A percentile compares a stretch with the other conserved stretches of the same genome.
Evolutionary conservation across 23 tunicate species (phyloP).

Genomic region (Corella eumyota): DNA sequence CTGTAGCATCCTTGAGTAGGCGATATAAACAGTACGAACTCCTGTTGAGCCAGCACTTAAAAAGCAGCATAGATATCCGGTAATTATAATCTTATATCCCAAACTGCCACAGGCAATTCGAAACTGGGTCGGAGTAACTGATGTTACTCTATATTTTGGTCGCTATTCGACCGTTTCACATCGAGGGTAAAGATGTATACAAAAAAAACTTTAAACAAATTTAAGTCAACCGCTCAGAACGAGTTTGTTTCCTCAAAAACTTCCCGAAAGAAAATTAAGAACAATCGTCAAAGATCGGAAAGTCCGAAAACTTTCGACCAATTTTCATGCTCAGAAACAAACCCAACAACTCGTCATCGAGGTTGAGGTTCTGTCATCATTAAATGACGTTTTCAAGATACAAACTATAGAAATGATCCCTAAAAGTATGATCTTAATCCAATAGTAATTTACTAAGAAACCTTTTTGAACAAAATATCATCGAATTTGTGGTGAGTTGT

Average conservation of each 20-base stretch:
- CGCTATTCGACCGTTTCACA: too few relatives aligned
- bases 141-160: too few relatives aligned
- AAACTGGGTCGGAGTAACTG: too few relatives aligned
- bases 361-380: conserved; percentile 23
- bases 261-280: not conserved
- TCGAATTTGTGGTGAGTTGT: conserved; percentile 16
- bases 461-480: not conserved
- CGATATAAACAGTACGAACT: too few relatives aligned
- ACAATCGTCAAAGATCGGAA: conserved; percentile 11
- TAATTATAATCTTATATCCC: too few relatives aligned
- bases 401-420: conserved; percentile 91
- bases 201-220: too few relatives aligned
- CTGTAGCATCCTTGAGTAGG: too few relatives aligned
- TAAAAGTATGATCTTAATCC: conserved; percentile 78
- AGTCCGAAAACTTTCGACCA: conserved; percentile 6
- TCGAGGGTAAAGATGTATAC: too few relatives aligned
- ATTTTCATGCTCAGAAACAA: conserved; percentile 39
- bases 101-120: too few relatives aligned
- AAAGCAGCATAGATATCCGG: too few relatives aligned
- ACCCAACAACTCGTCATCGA: conserved; percentile 43
- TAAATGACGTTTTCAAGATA: conserved; percentile 45
- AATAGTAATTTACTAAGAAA: not conserved
- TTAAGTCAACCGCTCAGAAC: conserved; percentile 15
- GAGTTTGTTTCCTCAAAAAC: conserved; percentile 9
- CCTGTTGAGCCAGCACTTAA: too few relatives aligned